Percentiles rank a stretch among this genome's conserved stretches.
phyloP scores from a whole-genome alignment of 2,888 invertebrate species.

The Allolobophora icterica region DNA sequence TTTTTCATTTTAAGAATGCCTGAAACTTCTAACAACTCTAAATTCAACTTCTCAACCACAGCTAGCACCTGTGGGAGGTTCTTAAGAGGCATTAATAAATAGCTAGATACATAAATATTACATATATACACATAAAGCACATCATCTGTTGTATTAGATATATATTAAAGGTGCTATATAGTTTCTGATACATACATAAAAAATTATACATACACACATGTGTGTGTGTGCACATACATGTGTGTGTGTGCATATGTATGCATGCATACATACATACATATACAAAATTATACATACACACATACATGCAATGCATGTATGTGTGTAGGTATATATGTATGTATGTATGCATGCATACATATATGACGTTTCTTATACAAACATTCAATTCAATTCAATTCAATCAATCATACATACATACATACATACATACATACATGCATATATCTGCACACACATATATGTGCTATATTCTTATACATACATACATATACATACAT shows the following conservation, averaged over 20 bases:
- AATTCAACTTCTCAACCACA: not conserved
- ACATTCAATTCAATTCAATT: too few species aligned
- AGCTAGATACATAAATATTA: not conserved
- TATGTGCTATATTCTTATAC: too few species aligned
- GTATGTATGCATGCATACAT: constrained; percentile 28
- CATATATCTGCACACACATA: not conserved
- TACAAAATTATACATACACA: too few species aligned
- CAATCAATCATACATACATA: constrained; percentile 20
- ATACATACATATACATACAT: constrained; percentile 25
- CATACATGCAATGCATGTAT: not conserved
- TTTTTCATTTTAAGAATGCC: not conserved
- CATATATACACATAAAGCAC: not conserved
- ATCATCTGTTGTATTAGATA: not conserved
- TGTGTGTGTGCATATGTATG: not conserved
- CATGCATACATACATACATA: constrained; percentile 28
- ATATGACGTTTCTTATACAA: not conserved
- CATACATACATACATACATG: not conserved
- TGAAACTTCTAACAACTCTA: not conserved
- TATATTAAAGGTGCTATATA: too few species aligned
- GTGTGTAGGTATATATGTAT: not conserved
- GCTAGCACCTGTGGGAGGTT: not conserved
- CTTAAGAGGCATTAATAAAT: not conserved
- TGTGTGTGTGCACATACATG: not conserved
- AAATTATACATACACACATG: not conserved
- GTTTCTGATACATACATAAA: not conserved